phyloP scores from a whole-genome alignment of 2,888 invertebrate species.

The Neoascia interrupta region DNA sequence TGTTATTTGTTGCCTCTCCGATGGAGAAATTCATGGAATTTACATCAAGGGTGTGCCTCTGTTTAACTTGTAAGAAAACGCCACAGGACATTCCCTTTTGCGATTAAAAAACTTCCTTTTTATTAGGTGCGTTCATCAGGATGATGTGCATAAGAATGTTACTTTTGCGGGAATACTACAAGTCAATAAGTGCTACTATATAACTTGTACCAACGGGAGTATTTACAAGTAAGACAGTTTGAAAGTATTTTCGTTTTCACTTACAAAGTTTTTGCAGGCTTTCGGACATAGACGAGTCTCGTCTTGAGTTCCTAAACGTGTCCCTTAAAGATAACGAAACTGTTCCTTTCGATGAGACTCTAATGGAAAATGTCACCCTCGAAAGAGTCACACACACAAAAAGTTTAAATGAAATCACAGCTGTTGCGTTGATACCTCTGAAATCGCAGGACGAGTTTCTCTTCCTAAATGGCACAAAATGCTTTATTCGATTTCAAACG shows the following conservation, averaged over 20 bases:
- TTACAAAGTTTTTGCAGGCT: conserved; percentile 69
- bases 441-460: conserved; percentile 15
- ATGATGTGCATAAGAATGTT: conserved; percentile 73
- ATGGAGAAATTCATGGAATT: conserved; percentile 78
- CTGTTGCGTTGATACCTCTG: conserved; percentile 65
- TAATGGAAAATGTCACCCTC: conserved; percentile 74
- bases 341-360: conserved; percentile 71
- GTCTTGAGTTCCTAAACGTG: conserved; percentile 72
- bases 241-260: neutral
- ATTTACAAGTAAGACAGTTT: conserved; percentile 75
- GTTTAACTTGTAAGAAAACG: conserved; percentile 73
- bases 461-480: conserved; percentile 45
- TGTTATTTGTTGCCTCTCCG: conserved; percentile 76
- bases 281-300: conserved; percentile 75
- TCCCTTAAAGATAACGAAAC: conserved; percentile 75
- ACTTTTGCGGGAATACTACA: conserved; percentile 76
- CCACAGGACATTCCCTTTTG: neutral
- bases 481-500: conserved; percentile 71
- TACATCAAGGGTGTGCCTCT: conserved; percentile 76
- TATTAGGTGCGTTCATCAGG: conserved; percentile 72
- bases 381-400: conserved; percentile 71
- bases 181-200: conserved; percentile 72
- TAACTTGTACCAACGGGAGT: conserved; percentile 76
- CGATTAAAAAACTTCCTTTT: neutral
- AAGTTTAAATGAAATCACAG: conserved; percentile 69